Conservation (phyloP, 2,888 invertebrate genomes). For the Aquatica leii region DNA sequence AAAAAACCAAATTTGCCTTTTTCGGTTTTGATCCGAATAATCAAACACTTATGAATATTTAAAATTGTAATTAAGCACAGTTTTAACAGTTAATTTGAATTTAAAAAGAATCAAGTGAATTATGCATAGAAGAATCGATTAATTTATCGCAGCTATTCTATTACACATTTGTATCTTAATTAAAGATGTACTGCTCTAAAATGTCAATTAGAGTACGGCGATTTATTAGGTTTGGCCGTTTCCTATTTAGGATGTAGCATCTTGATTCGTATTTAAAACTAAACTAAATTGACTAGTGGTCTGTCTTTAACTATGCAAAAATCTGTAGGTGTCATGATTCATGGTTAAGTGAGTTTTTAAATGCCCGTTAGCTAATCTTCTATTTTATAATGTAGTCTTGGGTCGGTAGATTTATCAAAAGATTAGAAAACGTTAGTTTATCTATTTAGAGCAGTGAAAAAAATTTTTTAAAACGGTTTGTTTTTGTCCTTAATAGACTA, state of each 20-base stretch:
- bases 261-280: slow-evolving; percentile 13
- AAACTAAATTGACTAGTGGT: slow-evolving; percentile 25
- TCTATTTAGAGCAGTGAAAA: slow-evolving; percentile 26
- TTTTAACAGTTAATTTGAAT: no score
- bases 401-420: slow-evolving; percentile 23
- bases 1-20: no score
- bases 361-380: slow-evolving; percentile 23
- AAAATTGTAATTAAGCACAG: no score
- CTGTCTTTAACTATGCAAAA: slow-evolving; percentile 24
- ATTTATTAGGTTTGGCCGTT: slow-evolving; percentile 20
- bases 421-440: slow-evolving; percentile 22
- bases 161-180: slow-evolving; percentile 8
- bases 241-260: slow-evolving; percentile 17
- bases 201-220: slow-evolving; percentile 8
- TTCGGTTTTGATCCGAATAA: no score
- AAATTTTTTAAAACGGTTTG: slow-evolving; percentile 17
- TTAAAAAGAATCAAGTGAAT: no score
- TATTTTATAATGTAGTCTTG: slow-evolving; percentile 14
- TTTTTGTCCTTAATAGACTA: not conserved
- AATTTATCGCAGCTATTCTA: no score
- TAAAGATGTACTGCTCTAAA: slow-evolving; percentile 4
- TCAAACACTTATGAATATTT: no score
- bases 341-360: slow-evolving; percentile 21
- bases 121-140: no score
- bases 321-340: slow-evolving; percentile 30